Evolutionary conservation across 2,888 invertebrate species (phyloP).

Genomic region (Yponomeuta malinellus): DNA sequence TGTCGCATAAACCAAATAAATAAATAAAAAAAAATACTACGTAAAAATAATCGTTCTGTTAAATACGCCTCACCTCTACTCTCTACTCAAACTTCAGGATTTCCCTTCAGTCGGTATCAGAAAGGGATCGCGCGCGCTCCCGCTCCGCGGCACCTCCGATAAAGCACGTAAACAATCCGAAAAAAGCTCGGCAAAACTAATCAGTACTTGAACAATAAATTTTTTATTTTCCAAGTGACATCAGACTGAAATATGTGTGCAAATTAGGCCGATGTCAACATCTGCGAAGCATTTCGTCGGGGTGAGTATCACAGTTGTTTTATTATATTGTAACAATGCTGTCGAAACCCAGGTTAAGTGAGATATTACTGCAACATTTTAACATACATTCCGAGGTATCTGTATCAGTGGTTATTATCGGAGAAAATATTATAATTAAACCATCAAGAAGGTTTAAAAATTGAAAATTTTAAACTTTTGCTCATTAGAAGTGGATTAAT

Average conservation of each 20-base stretch:
- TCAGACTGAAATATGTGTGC: neutral
- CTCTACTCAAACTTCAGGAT: neutral
- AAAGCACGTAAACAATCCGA: neutral
- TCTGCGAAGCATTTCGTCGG: neutral
- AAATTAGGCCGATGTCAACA: neutral
- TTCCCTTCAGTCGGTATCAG: neutral
- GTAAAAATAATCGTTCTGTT: too few relatives aligned
- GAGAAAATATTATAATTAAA: too few relatives aligned
- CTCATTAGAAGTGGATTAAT: too few relatives aligned
- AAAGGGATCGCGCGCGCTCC: neutral
- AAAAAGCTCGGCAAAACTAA: neutral
- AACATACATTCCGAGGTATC: neutral
- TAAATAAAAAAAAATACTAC: too few relatives aligned
- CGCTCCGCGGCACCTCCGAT: neutral
- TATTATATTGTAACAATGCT: neutral
- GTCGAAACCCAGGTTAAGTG: neutral
- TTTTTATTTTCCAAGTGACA: neutral
- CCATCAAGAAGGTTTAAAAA: too few relatives aligned
- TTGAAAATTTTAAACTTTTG: too few relatives aligned
- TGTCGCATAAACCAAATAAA: too few relatives aligned
- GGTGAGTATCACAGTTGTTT: neutral
- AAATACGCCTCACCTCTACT: too few relatives aligned
- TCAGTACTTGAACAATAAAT: neutral
- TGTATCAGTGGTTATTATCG: too few relatives aligned
- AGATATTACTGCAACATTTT: neutral